Conservation (phyloP, 2,797 vertebrate species). For the Chaetophractus vellerosus region DNA sequence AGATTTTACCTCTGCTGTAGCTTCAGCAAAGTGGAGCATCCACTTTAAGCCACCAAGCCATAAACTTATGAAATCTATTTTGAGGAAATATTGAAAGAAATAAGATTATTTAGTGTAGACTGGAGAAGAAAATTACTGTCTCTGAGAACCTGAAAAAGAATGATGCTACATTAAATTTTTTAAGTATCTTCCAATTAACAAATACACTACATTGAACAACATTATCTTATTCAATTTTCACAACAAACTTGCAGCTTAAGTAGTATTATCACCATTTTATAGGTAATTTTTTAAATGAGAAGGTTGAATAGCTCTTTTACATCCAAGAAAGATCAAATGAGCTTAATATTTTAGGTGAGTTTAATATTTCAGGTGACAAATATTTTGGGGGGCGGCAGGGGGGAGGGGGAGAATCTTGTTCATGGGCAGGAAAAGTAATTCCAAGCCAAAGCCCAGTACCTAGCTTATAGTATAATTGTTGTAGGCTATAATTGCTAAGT, state of each 20-base stretch:
- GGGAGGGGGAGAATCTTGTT: background rate
- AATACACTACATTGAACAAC: slow-evolving; percentile 34
- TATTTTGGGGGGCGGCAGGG: background rate
- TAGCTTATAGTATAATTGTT: slow-evolving; percentile 50
- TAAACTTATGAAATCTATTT: slow-evolving; percentile 71
- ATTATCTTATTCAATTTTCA: slow-evolving; percentile 42
- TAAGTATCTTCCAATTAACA: slow-evolving; percentile 56
- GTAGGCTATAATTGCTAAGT: slow-evolving; percentile 42
- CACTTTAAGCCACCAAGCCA: slow-evolving; percentile 35
- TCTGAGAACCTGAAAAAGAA: slow-evolving; percentile 43
- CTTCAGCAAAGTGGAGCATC: background rate
- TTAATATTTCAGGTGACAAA: slow-evolving; percentile 67
- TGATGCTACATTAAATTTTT: background rate
- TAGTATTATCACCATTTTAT: slow-evolving; percentile 47
- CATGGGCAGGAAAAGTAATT: slow-evolving; percentile 23
- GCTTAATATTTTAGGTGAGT: slow-evolving; percentile 27
- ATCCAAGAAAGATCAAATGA: slow-evolving; percentile 49
- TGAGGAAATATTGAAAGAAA: slow-evolving; percentile 57
- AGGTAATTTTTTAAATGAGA: background rate
- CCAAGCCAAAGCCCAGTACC: slow-evolving; percentile 23
- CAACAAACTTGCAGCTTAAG: slow-evolving; percentile 34
- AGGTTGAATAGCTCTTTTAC: slow-evolving; percentile 48
- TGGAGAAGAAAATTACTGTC: slow-evolving; percentile 52
- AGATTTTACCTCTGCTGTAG: slow-evolving; percentile 54
- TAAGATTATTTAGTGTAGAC: slow-evolving; percentile 31